Evolutionary conservation across 2,888 invertebrate genomes (phyloP), one percentile per base, ranked within the genome.

Genomic region (Pyrrhia umbra): DNA sequence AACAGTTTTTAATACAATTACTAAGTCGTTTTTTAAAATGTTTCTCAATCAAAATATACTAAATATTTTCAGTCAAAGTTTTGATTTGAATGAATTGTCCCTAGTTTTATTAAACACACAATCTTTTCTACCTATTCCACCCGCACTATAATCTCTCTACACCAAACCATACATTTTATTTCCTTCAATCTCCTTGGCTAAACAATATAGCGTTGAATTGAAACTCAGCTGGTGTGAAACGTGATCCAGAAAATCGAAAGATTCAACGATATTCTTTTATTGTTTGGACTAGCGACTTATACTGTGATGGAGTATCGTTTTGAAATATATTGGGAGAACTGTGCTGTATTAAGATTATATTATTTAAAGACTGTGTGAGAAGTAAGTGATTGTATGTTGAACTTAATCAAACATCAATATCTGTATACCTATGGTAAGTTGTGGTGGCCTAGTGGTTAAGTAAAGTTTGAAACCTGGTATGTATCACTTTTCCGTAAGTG

Each of bases 101-200:
- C 30, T 13, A 13, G n/a, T 2, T 34, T 34, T 34, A 13, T 13
- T n/a, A n/a, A n/a, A n/a, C n/a, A 13, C 30, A 13, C 34, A n/a
- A 34, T n/a, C 34, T 34, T 30, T 13, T n/a, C n/a, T n/a, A 30
- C 13, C 13, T 30, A 30, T 30, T 23, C 13, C 16, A 2, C 47
- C 49, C 58, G 37, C 20, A 37, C 51, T 27, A 42, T 8, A n/a
- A 20, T 62, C 10, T 43, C 45, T 60, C 60, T 56, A 20, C 51
- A 37, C 27, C 37, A 46, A 54, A 45, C 56, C 15, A 47, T 62
- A 66, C 54, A 78, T 74, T 70, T 77, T 72, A 18, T 65, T 64
- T 57, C 64, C 62, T 72, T 73, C 75, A 79, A 80, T 80, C 71
- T 72, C 65, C 68, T 79, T 56, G 45, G 58, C 57, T 71, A 76